Percentiles rank a stretch among this genome's conserved stretches.
Conservation (phyloP, 1,140 invertebrate genomes). For the Drosophila kanapiae region DNA sequence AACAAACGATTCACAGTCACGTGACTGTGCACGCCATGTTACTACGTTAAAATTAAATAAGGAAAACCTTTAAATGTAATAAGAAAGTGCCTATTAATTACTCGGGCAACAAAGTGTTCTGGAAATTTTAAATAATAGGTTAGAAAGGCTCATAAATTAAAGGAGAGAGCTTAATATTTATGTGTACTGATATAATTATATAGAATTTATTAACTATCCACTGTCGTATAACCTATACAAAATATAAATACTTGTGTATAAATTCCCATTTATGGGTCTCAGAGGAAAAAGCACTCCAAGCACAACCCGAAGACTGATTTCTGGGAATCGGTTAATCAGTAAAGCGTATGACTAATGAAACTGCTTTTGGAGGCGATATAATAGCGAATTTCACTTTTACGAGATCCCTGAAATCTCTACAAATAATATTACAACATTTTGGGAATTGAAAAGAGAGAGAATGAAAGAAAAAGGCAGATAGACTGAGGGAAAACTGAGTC, state of each 20-base stretch:
- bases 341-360: conserved; percentile 4
- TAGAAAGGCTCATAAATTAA: not conserved
- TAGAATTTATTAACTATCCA: too few relatives aligned
- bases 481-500: conserved; percentile 59
- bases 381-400: not conserved
- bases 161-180: not conserved
- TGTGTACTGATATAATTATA: not conserved
- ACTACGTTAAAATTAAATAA: not conserved
- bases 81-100: too few relatives aligned
- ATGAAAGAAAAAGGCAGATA: conserved; percentile 13
- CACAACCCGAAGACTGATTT: not conserved
- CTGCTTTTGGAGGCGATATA: not conserved
- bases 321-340: conserved; percentile 13
- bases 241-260: not conserved
- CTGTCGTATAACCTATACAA: not conserved
- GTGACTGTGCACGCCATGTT: conserved; percentile 22
- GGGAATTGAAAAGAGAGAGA: not conserved
- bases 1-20: conserved; percentile 23
- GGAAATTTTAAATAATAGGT: not conserved
- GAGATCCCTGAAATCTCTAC: not conserved
- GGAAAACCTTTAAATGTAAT: not conserved
- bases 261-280: not conserved
- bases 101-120: not conserved
- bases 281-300: conserved; percentile 6
- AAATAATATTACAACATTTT: conserved; percentile 28